Percentiles rank a stretch among this genome's conserved stretches.
Conservation (phyloP, 2,888 invertebrate species). For the Marronus borbonicus region DNA sequence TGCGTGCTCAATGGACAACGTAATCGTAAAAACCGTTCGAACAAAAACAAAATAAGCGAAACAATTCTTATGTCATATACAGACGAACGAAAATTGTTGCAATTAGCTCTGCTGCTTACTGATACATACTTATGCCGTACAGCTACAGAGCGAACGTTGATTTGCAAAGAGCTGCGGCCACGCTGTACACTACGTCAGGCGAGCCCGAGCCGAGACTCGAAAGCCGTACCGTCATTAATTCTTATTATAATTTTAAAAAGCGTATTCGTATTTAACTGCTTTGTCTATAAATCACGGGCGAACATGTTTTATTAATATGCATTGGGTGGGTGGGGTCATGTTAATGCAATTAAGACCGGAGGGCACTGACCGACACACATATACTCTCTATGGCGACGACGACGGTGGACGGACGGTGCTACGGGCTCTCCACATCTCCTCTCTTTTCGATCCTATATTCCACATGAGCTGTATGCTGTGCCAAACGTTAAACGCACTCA, state of each 20-base stretch:
- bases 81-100: no score
- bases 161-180: no score
- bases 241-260: constrained; percentile 61
- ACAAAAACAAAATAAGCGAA: no score
- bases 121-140: no score
- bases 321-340: constrained; percentile 69
- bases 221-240: constrained; percentile 56
- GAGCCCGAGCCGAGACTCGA: background rate
- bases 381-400: constrained; percentile 42
- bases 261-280: constrained; percentile 65
- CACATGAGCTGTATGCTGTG: background rate
- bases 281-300: constrained; percentile 67
- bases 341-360: constrained; percentile 69
- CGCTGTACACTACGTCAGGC: background rate
- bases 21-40: no score
- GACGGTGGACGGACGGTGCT: background rate
- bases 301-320: constrained; percentile 70
- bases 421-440: constrained; percentile 40
- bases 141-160: no score
- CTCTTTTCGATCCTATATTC: background rate
- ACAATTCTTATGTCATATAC: no score
- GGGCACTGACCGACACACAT: constrained; percentile 67
- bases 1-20: no score
- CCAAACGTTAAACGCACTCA: constrained; percentile 24
- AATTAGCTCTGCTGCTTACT: no score